phyloP scores from a whole-genome alignment of 2,797 vertebrate genomes.

The Chelmon rostratus region DNA sequence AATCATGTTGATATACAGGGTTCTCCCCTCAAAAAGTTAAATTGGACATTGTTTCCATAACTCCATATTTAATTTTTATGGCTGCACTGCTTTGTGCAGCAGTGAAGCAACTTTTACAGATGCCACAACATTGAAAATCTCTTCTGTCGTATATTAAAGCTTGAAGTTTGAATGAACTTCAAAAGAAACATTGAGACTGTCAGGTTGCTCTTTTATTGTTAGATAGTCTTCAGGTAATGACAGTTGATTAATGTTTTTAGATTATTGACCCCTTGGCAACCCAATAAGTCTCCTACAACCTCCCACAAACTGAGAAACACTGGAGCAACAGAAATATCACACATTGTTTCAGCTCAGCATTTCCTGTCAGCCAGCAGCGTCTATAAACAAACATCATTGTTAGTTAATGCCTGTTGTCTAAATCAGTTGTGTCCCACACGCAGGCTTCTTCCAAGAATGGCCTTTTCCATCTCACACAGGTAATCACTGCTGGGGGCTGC shows the following conservation, averaged over 20 bases:
- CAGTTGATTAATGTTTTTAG: constrained; percentile 6
- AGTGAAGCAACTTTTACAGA: constrained; percentile 20
- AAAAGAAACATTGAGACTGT: background rate
- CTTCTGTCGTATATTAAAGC: background rate
- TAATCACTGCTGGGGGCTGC: constrained; percentile 75
- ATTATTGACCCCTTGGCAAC: background rate
- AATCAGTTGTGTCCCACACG: constrained; percentile 86
- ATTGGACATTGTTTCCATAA: constrained; percentile 27
- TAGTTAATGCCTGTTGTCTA: constrained; percentile 73
- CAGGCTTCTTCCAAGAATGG: constrained; percentile 88
- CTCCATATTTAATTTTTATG: constrained; percentile 6
- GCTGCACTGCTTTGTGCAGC: background rate
- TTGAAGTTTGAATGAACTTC: background rate
- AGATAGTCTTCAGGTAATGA: background rate
- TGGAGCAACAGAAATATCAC: background rate
- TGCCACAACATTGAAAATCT: background rate
- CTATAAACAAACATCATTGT: constrained; percentile 40
- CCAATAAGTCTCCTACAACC: constrained; percentile 11
- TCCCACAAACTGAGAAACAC: constrained; percentile 8
- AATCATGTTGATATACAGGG: constrained; percentile 7
- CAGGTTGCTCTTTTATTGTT: background rate
- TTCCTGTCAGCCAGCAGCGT: constrained; percentile 47
- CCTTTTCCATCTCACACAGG: constrained; percentile 87
- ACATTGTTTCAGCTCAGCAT: constrained; percentile 22
- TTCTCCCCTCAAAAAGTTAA: constrained; percentile 1